A percentile compares a stretch with the other conserved stretches of the same genome.
Conservation (phyloP, 2,113 vertebrate species). For the Oxyura jamaicensis region DNA sequence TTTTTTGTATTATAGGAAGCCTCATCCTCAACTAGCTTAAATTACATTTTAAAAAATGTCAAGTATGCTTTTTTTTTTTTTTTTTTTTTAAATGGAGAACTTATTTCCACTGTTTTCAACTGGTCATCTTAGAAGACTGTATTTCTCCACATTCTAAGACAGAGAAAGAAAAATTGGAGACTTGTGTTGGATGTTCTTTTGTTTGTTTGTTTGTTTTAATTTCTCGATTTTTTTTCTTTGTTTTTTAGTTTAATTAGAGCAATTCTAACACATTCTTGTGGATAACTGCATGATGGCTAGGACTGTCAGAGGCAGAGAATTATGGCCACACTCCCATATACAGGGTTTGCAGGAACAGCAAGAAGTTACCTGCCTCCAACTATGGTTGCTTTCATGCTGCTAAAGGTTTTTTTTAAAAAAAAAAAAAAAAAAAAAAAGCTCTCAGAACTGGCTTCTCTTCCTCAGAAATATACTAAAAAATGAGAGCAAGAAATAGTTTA, state of each 20-base stretch:
- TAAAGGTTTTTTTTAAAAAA: background rate
- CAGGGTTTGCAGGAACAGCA: accelerated
- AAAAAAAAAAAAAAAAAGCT: background rate
- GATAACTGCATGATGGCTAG: background rate
- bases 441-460: background rate
- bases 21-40: background rate
- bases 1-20: background rate
- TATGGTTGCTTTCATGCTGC: background rate
- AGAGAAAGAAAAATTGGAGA: background rate
- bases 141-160: background rate
- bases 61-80: accelerated
- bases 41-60: background rate
- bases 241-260: background rate
- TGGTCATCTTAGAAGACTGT: background rate
- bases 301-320: background rate
- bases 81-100: background rate
- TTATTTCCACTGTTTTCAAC: background rate
- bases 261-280: background rate
- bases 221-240: background rate
- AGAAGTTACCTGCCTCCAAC: background rate
- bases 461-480: background rate
- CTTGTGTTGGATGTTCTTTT: background rate
- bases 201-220: no score
- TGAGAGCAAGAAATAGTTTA: background rate
- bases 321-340: background rate